Evolutionary conservation across 2,797 vertebrate species (phyloP).

Genomic region (Hyperoplus lanceolatus): DNA sequence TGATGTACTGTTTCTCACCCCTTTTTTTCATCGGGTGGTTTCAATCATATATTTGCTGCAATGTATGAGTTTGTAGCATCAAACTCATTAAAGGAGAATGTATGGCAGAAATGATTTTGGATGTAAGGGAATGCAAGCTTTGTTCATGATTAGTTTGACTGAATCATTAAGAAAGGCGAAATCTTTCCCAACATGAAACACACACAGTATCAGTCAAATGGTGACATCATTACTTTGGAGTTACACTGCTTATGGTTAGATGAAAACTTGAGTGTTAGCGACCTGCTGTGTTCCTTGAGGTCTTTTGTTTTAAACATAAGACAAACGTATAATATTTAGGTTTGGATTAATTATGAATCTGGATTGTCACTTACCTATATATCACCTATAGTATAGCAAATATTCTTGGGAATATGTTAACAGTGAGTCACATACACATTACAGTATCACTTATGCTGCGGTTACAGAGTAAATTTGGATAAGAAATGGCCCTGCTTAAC

Average conservation of each 20-base stretch:
- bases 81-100: conserved; percentile 41
- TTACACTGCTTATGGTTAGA: neutral
- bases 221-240: neutral
- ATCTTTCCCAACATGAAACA: neutral
- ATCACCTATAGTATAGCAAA: neutral
- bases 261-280: neutral
- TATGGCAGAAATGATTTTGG: conserved; percentile 16
- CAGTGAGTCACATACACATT: neutral
- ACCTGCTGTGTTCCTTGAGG: neutral
- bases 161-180: neutral
- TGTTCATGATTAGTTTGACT: neutral
- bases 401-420: neutral
- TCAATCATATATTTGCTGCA: conserved; percentile 6
- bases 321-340: neutral
- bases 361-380: neutral
- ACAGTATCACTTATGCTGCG: neutral
- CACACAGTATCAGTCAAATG: neutral
- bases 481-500: neutral
- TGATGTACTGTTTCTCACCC: neutral
- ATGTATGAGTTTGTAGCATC: conserved; percentile 29
- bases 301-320: conserved; percentile 1
- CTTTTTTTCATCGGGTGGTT: neutral
- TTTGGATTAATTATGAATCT: neutral
- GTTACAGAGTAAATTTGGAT: neutral
- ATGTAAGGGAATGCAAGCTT: conserved; percentile 22